Evolutionary conservation across 2,888 invertebrate genomes (phyloP).

Genomic region (Pheosia gnoma): DNA sequence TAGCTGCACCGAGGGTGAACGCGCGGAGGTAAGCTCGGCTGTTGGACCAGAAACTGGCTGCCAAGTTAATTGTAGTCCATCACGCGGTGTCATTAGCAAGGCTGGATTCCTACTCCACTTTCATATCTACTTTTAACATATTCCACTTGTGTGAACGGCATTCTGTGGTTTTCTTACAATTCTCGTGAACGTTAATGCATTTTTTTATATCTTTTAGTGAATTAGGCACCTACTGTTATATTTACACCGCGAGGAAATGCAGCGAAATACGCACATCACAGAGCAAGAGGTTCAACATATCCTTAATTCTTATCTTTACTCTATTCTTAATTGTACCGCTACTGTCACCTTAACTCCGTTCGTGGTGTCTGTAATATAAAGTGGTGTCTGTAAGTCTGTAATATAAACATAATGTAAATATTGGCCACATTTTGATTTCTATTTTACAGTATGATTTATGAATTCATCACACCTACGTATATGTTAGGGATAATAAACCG

Average conservation of each 20-base stretch:
- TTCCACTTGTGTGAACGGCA: conserved; percentile 24
- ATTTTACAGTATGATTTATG: too few species aligned
- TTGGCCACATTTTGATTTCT: neutral
- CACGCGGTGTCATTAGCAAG: conserved; percentile 45
- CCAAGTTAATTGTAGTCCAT: conserved; percentile 36
- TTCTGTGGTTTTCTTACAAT: conserved; percentile 24
- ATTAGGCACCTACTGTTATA: conserved; percentile 9
- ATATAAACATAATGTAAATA: too few species aligned
- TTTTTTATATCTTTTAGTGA: conserved; percentile 8
- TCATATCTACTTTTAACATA: conserved; percentile 23
- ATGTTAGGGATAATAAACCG: too few species aligned
- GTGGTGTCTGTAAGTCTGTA: too few species aligned
- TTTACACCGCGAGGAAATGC: conserved; percentile 6
- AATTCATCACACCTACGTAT: too few species aligned
- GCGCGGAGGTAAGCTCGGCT: conserved; percentile 17
- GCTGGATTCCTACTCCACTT: conserved; percentile 34
- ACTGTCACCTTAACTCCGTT: neutral
- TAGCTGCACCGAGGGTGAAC: conserved; percentile 34
- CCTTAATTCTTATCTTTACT: too few species aligned
- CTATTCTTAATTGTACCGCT: too few species aligned
- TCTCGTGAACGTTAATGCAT: conserved; percentile 14
- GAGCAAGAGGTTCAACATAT: too few species aligned
- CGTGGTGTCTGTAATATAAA: neutral
- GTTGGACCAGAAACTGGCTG: conserved; percentile 33
- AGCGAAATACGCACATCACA: neutral